Conservation (phyloP, 2,888 invertebrate species). For the Eumacrocentrus americanus region DNA sequence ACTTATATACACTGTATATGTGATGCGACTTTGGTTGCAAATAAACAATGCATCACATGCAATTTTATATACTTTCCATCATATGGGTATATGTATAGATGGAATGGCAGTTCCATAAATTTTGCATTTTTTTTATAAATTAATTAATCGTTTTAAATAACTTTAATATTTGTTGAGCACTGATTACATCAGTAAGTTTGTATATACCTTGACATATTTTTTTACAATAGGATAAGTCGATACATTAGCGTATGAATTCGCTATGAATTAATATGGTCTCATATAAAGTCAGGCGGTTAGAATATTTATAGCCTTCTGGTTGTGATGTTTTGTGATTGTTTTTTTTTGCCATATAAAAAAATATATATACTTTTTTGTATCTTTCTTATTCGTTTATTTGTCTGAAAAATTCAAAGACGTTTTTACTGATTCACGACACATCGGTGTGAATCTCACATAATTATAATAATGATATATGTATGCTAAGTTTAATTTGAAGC, state of each 20-base stretch:
- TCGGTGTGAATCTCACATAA: not conserved
- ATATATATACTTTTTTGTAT: too few relatives aligned
- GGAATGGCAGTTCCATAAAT: slow-evolving; percentile 21
- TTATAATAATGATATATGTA: not conserved
- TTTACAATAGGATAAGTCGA: slow-evolving; percentile 26
- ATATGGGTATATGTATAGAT: not conserved
- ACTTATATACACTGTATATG: too few relatives aligned
- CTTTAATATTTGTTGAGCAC: slow-evolving; percentile 50
- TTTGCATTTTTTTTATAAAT: slow-evolving; percentile 39
- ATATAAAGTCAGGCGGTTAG: not conserved
- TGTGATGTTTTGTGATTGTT: not conserved
- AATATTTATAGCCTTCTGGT: not conserved
- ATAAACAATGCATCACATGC: not conserved
- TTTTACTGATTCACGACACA: too few relatives aligned
- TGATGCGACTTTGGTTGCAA: too few relatives aligned
- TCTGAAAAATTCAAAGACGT: too few relatives aligned
- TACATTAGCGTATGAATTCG: too few relatives aligned
- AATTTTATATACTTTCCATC: not conserved
- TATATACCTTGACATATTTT: slow-evolving; percentile 41
- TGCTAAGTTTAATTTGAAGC: not conserved
- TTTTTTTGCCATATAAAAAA: slow-evolving; percentile 9
- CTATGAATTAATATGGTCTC: too few relatives aligned
- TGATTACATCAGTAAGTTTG: slow-evolving; percentile 48
- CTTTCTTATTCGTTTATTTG: too few relatives aligned
- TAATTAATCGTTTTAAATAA: slow-evolving; percentile 51